Base-by-base conservation (phyloP, 2,113 vertebrate genomes). In the Cyanoderma ruficeps region DNA sequence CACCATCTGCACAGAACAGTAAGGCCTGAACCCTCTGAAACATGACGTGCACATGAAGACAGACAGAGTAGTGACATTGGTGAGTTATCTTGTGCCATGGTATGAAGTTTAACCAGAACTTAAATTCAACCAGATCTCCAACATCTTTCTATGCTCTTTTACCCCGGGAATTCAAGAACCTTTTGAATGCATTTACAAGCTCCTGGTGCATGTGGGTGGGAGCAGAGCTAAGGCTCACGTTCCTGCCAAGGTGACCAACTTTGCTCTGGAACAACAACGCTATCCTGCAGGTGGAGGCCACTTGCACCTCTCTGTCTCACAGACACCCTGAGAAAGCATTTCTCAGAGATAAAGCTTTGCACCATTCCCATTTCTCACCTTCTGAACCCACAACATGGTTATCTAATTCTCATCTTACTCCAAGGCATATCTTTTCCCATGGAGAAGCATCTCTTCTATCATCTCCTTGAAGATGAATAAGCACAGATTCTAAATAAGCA, bases 1-100 rank as follows among this genome's bases (percentile, higher is more conserved):
- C 6, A 47, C 17, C 35, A 87, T 23, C 60, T 78, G 44, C 68
- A 60, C 39, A 39, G 24, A 37, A 19, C 17, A 52, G 64, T 21
- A 25, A 80, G 31, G 30, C 25, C 64, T 83, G 75, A 83, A 46
- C 16, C 37, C 69, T 65, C 65, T 44, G 65, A 75, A 71, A 56
- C 20, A 10, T 2, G 0, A 9, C 2, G 28, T 49, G 64, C 56
- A 7, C 9, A 15, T 1, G 1, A 67, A 78, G 71, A 52, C 0
- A 3, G 57, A 25, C 22, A 78, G 47, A 70, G 52, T 9, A 46
- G 41, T 13, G 41, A 22, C 15, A 52, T 33, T 28, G 9, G 11
- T 53, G 53, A 67, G 11, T 81, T 86, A 28, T 59, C 64, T 56
- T 86, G 35, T 70, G 52, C 8, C 25, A 17, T 3, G 4, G 24